A percentile compares a stretch with the other conserved stretches of the same genome.
These are phyloP conservation scores for Epinephelus fuscoguttatus DNA, from an alignment of 2,113 vertebrate genomes.

Conservation along the genomic window DNA sequence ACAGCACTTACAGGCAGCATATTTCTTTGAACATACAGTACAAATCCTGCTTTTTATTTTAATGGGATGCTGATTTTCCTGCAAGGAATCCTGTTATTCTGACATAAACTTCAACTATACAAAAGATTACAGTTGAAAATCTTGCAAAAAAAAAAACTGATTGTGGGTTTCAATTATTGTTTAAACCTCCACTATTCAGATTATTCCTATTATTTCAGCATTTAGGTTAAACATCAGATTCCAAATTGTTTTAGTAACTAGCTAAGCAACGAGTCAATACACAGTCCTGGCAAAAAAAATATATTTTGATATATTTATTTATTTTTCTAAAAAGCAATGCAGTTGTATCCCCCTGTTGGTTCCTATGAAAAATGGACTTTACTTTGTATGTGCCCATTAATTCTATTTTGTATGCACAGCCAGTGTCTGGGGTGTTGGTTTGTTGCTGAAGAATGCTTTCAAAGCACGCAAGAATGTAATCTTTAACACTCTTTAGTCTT, in stretches of 20 bases:
- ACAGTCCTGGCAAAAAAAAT: slow-evolving; percentile 1
- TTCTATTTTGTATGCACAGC: slow-evolving; percentile 69
- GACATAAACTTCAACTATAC: not conserved
- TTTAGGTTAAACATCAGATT: not conserved
- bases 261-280: not conserved
- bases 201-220: not conserved
- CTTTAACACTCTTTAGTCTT: slow-evolving; percentile 79
- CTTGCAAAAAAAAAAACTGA: not conserved
- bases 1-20: not conserved
- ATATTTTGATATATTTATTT: too few species aligned
- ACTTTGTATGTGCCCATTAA: slow-evolving; percentile 64
- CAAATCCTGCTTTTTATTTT: not conserved
- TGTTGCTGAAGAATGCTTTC: slow-evolving; percentile 79
- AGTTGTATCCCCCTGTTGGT: slow-evolving; percentile 33
- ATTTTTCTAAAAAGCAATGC: not conserved
- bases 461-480: slow-evolving; percentile 78
- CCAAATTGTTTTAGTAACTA: not conserved
- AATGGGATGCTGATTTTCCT: not conserved
- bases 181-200: not conserved
- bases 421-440: slow-evolving; percentile 72
- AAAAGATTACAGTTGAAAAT: not conserved
- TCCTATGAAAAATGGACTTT: slow-evolving; percentile 60
- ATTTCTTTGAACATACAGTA: not conserved
- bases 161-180: not conserved
- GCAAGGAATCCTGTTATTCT: not conserved